Conservation (phyloP, 2,888 invertebrate species). For the Myopa tessellatipennis region DNA sequence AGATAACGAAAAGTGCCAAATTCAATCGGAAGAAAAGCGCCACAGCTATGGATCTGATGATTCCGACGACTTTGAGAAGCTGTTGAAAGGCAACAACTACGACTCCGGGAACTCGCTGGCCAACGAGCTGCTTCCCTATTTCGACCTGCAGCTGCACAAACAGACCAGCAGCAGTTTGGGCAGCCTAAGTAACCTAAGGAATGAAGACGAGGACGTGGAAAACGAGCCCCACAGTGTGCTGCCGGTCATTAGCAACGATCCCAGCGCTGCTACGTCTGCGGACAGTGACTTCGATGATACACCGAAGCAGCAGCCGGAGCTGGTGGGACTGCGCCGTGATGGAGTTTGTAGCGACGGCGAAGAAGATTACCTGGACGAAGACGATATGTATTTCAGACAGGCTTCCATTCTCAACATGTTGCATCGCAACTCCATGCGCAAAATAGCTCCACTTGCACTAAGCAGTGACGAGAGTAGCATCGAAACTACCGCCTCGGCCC, state of each 20-base stretch:
- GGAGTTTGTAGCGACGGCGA: slow-evolving; percentile 63
- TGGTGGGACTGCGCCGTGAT: slow-evolving; percentile 53
- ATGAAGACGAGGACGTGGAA: slow-evolving; percentile 46
- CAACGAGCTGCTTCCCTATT: slow-evolving; percentile 66
- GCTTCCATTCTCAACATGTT: slow-evolving; percentile 65
- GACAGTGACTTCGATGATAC: slow-evolving; percentile 49
- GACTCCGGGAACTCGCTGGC: slow-evolving; percentile 61
- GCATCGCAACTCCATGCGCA: slow-evolving; percentile 65
- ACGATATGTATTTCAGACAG: slow-evolving; percentile 65
- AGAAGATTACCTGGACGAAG: slow-evolving; percentile 59
- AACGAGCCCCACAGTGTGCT: slow-evolving; percentile 59
- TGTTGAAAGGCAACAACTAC: slow-evolving; percentile 63
- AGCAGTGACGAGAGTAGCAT: slow-evolving; percentile 60
- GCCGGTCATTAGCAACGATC: slow-evolving; percentile 61
- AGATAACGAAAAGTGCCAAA: slow-evolving; percentile 8
- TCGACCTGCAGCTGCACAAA: slow-evolving; percentile 66
- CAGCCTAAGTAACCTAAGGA: slow-evolving; percentile 61
- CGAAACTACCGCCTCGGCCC: slow-evolving; percentile 50
- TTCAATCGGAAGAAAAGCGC: slow-evolving; percentile 36
- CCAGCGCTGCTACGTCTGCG: slow-evolving; percentile 60
- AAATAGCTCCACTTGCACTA: slow-evolving; percentile 55
- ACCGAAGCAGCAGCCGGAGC: slow-evolving; percentile 22
- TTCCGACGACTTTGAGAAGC: slow-evolving; percentile 66
- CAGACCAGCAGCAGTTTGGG: slow-evolving; percentile 59
- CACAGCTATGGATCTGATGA: slow-evolving; percentile 55